Conservation (phyloP, 2,113 vertebrate species). For the Daphoenositta chrysoptera region DNA sequence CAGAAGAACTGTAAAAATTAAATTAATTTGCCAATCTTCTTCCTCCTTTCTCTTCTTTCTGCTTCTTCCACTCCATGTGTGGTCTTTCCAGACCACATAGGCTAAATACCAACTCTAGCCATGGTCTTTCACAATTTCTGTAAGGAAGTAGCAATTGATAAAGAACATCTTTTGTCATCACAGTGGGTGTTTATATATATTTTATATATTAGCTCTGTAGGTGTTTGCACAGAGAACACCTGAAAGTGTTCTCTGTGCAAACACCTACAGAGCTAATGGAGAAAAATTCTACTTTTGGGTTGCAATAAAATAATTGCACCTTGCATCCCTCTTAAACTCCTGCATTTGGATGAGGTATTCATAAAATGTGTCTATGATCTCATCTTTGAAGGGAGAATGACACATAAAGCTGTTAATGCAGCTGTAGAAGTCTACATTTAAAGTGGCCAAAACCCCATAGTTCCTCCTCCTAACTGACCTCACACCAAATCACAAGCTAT, state of each 20-base stretch:
- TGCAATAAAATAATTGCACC: neutral
- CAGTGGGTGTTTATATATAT: neutral
- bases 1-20: neutral
- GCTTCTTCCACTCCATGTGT: neutral
- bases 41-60: neutral
- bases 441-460: neutral
- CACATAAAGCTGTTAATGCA: neutral
- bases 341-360: neutral
- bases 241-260: neutral
- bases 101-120: neutral
- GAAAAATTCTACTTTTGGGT: neutral
- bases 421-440: neutral
- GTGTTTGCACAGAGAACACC: too few species aligned
- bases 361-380: neutral
- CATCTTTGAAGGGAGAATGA: neutral
- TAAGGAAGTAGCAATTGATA: neutral
- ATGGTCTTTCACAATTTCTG: neutral
- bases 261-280: neutral
- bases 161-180: neutral
- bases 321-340: neutral
- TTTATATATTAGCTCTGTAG: too few species aligned
- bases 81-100: neutral
- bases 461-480: neutral
- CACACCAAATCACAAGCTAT: neutral
- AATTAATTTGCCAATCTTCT: neutral